Evolutionary conservation across 1,140 invertebrate species (phyloP).

Genomic region (Cherax quadricarinatus): DNA sequence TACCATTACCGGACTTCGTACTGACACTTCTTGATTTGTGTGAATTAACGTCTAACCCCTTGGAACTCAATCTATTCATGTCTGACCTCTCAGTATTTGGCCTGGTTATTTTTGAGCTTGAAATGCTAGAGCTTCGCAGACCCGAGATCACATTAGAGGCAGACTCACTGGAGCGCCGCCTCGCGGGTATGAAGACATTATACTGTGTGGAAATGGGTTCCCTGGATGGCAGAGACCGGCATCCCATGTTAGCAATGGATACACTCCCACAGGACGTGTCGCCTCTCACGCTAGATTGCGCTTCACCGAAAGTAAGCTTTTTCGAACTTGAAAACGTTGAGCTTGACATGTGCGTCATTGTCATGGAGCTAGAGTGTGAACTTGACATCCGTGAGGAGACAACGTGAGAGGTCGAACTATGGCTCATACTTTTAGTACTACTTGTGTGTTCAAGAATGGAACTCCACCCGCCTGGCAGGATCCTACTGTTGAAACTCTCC

Average conservation of each 20-base stretch:
- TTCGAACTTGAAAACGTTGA: slow-evolving; percentile 22
- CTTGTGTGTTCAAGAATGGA: not conserved
- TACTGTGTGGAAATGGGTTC: not conserved
- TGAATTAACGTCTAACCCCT: not conserved
- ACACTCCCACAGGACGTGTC: slow-evolving; percentile 5
- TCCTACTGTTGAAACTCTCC: slow-evolving; percentile 13
- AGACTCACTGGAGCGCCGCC: not conserved
- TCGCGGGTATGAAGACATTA: not conserved
- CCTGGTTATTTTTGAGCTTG: slow-evolving; percentile 7
- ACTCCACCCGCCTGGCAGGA: slow-evolving; percentile 39
- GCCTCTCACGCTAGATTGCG: slow-evolving; percentile 13
- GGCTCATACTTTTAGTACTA: not conserved
- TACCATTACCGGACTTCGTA: too few relatives aligned
- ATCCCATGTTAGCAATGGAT: slow-evolving; percentile 18
- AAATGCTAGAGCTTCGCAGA: not conserved
- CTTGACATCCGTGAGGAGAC: slow-evolving; percentile 24
- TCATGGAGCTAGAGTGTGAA: not conserved
- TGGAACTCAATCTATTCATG: not conserved
- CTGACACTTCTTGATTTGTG: too few relatives aligned
- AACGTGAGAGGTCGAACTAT: not conserved
- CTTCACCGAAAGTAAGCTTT: not conserved
- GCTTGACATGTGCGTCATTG: slow-evolving; percentile 32
- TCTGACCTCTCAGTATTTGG: not conserved
- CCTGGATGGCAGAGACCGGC: not conserved
- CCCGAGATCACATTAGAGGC: not conserved